Evolutionary conservation across 2,888 invertebrate species (phyloP), one percentile per base, ranked within the genome.

Genomic region (Tiliacea aurago): DNA sequence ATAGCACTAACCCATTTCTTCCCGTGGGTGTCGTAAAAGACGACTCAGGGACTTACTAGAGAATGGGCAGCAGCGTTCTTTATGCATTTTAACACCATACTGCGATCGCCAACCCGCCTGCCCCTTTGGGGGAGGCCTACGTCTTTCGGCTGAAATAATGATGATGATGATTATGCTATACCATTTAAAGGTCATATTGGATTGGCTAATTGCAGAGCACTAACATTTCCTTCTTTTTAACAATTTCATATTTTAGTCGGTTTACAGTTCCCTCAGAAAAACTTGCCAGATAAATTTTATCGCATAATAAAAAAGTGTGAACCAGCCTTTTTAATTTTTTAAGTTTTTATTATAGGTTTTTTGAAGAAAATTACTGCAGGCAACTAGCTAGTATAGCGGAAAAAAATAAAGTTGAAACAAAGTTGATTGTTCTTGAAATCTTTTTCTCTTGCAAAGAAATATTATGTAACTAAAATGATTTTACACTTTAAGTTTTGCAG

Each of bases 341-440:
- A 77, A 74, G 51, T 77, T 82, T 66, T 70, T 65, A 82, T 82
- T 67, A 58, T 53, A 66, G n/a, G 1, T 37, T 53, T 64, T 77
- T 70, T 58, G 23, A 58, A 71, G 62, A 77, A 76, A 59, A 63
- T 70, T 70, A 63, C 47, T 58, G 49, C 53, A 63, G 78, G 47
- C 77, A 70, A 70, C 65, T 77, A 79, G 49, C 65, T 77, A 79
- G 49, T 58, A 33, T 20, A 37, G 56, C 33, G 43, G 51, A 41
- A 62, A 62, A 66, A 64, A 67, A 6, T n/a, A 37, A 79, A 47
- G 45, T 62, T 76, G 33, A 41, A 45, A 66, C 23, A 37, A 70
- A 81, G 47, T 58, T 78, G 23, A 69, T 73, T 82, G 56, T 78
- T 83, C 65, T 62, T 51, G 58, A 71, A 81, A 71, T 61, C 20